A percentile compares a stretch with the other conserved stretches of the same genome.
These are phyloP conservation scores for Ferrisia virgata DNA, from an alignment of 2,888 invertebrate species.

Conservation along the genomic window DNA sequence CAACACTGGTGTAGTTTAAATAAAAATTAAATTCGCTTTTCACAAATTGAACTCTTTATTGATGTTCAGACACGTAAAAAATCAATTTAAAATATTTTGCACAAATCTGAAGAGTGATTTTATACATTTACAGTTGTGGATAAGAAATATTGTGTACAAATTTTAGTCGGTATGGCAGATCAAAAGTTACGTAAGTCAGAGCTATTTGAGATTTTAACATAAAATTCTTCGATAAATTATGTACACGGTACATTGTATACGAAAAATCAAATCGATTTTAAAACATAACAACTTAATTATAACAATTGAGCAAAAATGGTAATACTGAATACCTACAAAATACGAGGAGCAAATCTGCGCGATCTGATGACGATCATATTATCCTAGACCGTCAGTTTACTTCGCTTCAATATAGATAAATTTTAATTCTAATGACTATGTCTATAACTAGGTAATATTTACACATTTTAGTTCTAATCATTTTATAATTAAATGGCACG, in stretches of 20 bases:
- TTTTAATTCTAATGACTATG: conserved; percentile 1
- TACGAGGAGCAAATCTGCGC: neutral
- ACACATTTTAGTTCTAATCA: too few relatives aligned
- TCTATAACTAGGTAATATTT: neutral
- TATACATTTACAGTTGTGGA: neutral
- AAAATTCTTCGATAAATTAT: neutral
- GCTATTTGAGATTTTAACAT: neutral
- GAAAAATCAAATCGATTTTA: neutral
- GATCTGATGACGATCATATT: neutral
- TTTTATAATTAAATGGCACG: conserved; percentile 5
- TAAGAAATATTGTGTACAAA: neutral
- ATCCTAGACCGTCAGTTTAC: neutral
- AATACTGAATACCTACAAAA: neutral
- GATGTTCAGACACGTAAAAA: neutral
- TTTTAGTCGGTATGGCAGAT: neutral
- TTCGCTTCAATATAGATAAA: neutral
- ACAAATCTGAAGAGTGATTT: neutral
- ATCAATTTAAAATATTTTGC: neutral
- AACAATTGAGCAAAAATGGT: neutral
- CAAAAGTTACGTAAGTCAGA: neutral
- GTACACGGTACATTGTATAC: neutral
- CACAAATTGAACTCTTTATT: neutral
- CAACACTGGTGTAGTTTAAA: too few relatives aligned
- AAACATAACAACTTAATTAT: neutral
- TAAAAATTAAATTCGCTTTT: neutral